Evolutionary conservation across 2,888 invertebrate genomes (phyloP).

Genomic region (Hoplodrina ambigua): DNA sequence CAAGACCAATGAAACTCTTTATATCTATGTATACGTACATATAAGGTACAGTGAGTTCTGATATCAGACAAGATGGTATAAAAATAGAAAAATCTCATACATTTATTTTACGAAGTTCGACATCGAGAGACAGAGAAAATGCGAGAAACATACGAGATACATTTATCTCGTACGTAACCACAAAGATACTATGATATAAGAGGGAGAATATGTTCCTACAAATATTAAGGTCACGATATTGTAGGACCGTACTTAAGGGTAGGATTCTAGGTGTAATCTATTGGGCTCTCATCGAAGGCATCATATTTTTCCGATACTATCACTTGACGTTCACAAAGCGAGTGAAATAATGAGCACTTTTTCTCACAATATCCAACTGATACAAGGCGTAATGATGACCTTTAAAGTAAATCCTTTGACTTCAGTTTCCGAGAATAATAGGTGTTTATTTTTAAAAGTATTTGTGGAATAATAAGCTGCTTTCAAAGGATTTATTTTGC

Average conservation of each 20-base stretch:
- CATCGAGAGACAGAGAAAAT: conserved; percentile 22
- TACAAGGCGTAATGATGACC: conserved; percentile 15
- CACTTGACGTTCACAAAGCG: conserved; percentile 41
- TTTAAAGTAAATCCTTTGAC: conserved; percentile 10
- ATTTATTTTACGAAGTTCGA: conserved; percentile 33
- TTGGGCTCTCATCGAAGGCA: conserved; percentile 9
- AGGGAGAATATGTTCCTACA: conserved; percentile 12
- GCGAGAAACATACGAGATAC: conserved; percentile 11
- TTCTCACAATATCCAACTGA: conserved; percentile 7
- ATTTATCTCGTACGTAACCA: conserved; percentile 20
- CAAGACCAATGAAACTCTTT: conserved; percentile 8
- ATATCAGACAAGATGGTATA: conserved; percentile 2
- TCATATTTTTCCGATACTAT: conserved; percentile 31
- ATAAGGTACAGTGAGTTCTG: background rate
- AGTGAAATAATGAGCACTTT: conserved; percentile 38
- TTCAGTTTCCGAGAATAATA: background rate
- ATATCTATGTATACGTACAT: conserved; percentile 7
- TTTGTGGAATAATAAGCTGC: background rate
- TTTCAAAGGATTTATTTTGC: background rate
- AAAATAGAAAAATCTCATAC: conserved; percentile 20
- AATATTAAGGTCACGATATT: conserved; percentile 33
- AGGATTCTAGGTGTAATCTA: conserved; percentile 27
- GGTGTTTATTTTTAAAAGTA: background rate
- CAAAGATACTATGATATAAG: conserved; percentile 4
- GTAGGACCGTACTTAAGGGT: conserved; percentile 1